Evolutionary conservation across 2,113 vertebrate species (phyloP).

Genomic region (Origma solitaria): DNA sequence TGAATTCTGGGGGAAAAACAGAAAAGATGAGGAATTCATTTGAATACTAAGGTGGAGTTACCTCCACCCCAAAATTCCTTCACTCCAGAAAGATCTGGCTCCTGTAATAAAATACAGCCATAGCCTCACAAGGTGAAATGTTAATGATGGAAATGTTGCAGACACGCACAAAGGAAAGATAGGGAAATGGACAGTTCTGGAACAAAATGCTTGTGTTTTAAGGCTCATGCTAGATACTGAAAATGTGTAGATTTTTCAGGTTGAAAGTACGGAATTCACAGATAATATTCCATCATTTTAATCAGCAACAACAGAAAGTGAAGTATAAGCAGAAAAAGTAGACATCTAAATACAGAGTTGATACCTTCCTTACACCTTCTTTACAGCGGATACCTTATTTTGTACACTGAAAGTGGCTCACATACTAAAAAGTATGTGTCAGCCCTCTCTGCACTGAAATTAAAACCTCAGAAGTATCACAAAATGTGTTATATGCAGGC

Average conservation of each 20-base stretch:
- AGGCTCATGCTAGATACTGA: fast-evolving
- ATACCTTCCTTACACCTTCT: too few relatives aligned
- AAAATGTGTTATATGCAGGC: neutral
- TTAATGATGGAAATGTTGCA: neutral
- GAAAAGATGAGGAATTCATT: neutral
- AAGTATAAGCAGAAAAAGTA: neutral
- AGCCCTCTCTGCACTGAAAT: neutral
- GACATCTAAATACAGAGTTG: neutral
- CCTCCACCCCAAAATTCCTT: neutral
- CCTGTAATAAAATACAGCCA: neutral
- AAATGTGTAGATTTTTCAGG: neutral
- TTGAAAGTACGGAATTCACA: neutral
- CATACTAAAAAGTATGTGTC: neutral
- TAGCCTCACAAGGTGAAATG: neutral
- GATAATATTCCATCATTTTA: neutral
- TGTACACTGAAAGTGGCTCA: neutral
- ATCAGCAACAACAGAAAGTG: neutral
- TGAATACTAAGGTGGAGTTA: neutral
- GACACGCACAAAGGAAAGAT: neutral
- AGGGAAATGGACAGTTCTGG: neutral
- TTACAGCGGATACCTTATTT: too few relatives aligned
- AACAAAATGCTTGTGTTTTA: neutral
- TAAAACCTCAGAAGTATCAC: neutral
- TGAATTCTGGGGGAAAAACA: too few relatives aligned
- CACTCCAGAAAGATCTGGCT: neutral